Percentiles rank a stretch among this genome's conserved stretches.
Evolutionary conservation across 2,888 invertebrate species (phyloP).

Genomic region (Lottia scabra): DNA sequence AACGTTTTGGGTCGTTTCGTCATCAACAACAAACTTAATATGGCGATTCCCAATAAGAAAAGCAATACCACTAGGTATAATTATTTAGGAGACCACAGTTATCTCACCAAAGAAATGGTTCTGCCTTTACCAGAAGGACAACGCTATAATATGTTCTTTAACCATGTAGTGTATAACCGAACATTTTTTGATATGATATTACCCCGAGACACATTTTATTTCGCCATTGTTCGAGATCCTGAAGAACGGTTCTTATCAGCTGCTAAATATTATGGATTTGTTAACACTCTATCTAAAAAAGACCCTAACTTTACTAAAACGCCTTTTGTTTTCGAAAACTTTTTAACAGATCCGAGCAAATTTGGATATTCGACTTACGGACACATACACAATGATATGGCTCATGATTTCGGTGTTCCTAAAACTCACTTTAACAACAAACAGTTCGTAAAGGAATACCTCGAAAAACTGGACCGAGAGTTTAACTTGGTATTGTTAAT

Average conservation of each 20-base stretch:
- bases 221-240: conserved; percentile 45
- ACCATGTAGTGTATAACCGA: conserved; percentile 51
- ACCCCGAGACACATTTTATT: conserved; percentile 33
- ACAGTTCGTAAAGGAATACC: conserved; percentile 30
- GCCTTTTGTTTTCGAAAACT: conserved; percentile 5
- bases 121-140: conserved; percentile 45
- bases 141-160: conserved; percentile 46
- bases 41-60: conserved; percentile 48
- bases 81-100: conserved; percentile 40
- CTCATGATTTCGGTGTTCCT: conserved; percentile 7
- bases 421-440: conserved; percentile 8
- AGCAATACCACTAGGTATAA: conserved; percentile 31
- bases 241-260: conserved; percentile 42
- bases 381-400: not conserved
- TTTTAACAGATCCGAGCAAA: conserved; percentile 2
- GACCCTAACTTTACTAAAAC: not conserved
- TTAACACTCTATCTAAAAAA: conserved; percentile 15
- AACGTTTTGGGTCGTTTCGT: conserved; percentile 54
- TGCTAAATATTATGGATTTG: conserved; percentile 40
- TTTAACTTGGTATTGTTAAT: conserved; percentile 59
- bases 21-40: conserved; percentile 34
- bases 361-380: not conserved
- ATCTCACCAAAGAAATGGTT: conserved; percentile 31
- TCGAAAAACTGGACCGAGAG: conserved; percentile 38
- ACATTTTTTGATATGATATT: conserved; percentile 35